A percentile compares a stretch with the other conserved stretches of the same genome.
phyloP scores from a whole-genome alignment of 2,888 invertebrate species.

The Cerastoderma edule region DNA sequence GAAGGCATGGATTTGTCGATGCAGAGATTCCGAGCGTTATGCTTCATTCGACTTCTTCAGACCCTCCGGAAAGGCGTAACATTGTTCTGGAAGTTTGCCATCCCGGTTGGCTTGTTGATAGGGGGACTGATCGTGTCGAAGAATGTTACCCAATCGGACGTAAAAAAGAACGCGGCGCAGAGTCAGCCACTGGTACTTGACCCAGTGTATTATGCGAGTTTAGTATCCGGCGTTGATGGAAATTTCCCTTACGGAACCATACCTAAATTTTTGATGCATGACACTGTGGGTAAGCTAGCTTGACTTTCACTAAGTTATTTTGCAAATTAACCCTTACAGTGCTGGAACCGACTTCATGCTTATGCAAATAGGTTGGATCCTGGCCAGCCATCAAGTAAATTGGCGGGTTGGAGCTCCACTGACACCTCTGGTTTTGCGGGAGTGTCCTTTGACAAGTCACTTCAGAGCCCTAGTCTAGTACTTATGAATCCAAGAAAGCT shows the following conservation, averaged over 20 bases:
- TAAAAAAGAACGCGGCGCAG: slow-evolving; percentile 9
- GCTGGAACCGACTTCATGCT: no score
- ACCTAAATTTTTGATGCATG: slow-evolving; percentile 58
- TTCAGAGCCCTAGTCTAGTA: no score
- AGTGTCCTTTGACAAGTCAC: no score
- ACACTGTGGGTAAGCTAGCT: slow-evolving; percentile 66
- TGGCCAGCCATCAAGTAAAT: no score
- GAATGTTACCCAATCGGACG: slow-evolving; percentile 12
- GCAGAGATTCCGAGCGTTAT: slow-evolving; percentile 69
- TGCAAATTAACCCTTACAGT: no score
- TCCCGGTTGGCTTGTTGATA: slow-evolving; percentile 71
- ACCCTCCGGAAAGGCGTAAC: slow-evolving; percentile 59
- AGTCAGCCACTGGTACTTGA: slow-evolving; percentile 47
- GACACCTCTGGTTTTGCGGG: no score
- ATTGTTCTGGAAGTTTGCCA: slow-evolving; percentile 67
- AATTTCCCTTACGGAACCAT: slow-evolving; percentile 39
- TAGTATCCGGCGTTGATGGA: slow-evolving; percentile 12
- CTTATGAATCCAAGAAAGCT: no score
- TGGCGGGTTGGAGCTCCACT: no score
- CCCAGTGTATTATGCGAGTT: slow-evolving; percentile 34
- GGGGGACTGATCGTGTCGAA: slow-evolving; percentile 70
- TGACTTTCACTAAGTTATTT: background rate
- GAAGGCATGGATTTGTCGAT: slow-evolving; percentile 23
- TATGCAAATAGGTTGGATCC: no score
- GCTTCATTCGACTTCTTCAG: slow-evolving; percentile 62